Percentiles rank a stretch among this genome's conserved stretches.
Evolutionary conservation across 2,888 invertebrate genomes (phyloP).

Genomic region (Tetrapedia diversipes): DNA sequence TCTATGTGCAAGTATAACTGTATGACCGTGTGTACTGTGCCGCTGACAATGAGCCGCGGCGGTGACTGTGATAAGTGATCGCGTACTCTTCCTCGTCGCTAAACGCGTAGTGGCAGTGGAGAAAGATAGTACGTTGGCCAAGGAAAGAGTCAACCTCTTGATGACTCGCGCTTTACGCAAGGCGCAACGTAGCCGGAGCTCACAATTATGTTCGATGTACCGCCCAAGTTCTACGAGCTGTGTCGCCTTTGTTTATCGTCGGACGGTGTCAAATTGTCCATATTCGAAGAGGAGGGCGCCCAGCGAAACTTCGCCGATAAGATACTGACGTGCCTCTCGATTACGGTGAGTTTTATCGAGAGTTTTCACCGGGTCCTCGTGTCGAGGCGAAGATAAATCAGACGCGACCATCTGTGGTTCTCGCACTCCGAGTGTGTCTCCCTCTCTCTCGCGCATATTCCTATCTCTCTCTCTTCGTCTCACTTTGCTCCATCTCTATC

Average conservation of each 20-base stretch:
- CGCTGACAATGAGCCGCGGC: conserved; percentile 81
- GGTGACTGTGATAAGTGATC: conserved; percentile 80
- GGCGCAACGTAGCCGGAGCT: conserved; percentile 74
- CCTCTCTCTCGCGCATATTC: conserved; percentile 32
- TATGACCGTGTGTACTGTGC: conserved; percentile 69
- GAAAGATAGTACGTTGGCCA: conserved; percentile 72
- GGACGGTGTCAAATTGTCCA: conserved; percentile 90
- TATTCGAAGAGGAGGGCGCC: conserved; percentile 90
- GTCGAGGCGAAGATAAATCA: conserved; percentile 54
- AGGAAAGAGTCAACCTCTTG: conserved; percentile 70
- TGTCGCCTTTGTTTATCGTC: conserved; percentile 96
- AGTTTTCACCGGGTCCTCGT: conserved; percentile 54
- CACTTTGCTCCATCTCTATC: conserved; percentile 18
- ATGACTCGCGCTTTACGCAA: conserved; percentile 78
- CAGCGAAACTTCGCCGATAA: conserved; percentile 88
- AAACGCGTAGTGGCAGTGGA: conserved; percentile 78
- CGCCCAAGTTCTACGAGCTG: conserved; percentile 96
- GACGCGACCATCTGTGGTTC: conserved; percentile 68
- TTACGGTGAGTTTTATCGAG: conserved; percentile 75
- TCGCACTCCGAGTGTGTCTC: conserved; percentile 39
- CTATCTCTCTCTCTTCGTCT: conserved; percentile 37
- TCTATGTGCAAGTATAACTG: conserved; percentile 44
- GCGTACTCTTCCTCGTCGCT: conserved; percentile 68
- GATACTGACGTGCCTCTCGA: conserved; percentile 82
- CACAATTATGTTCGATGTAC: conserved; percentile 94